These are phyloP conservation scores for Malaclemys terrapin DNA, from an alignment of 2,113 vertebrate genomes.

Conservation along the genomic window DNA sequence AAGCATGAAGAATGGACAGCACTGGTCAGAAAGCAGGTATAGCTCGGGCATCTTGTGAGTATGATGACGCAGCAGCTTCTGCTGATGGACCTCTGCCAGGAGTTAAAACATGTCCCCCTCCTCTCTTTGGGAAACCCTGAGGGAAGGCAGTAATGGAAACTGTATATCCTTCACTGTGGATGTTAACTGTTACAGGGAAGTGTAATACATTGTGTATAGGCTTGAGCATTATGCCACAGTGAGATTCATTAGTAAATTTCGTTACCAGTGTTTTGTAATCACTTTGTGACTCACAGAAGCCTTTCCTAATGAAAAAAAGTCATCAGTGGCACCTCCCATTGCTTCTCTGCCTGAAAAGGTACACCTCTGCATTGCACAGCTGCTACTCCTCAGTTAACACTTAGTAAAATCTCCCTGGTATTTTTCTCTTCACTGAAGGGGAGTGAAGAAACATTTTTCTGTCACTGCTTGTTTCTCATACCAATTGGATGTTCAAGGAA, in stretches of 20 bases:
- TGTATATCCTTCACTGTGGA: not conserved
- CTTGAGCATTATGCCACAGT: not conserved
- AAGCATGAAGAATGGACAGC: not conserved
- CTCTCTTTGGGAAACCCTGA: not conserved
- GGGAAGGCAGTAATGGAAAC: not conserved
- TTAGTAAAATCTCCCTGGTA: constrained; percentile 71
- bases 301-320: constrained; percentile 60
- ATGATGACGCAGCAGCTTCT: not conserved
- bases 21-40: not conserved
- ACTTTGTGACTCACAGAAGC: constrained; percentile 41
- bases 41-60: not conserved
- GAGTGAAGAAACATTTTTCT: constrained; percentile 51
- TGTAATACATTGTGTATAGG: not conserved
- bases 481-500: constrained; percentile 25
- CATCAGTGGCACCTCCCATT: constrained; percentile 41
- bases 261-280: constrained; percentile 56
- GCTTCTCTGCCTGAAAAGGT: constrained; percentile 37
- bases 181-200: not conserved
- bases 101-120: not conserved
- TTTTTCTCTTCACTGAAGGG: constrained; percentile 52
- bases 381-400: constrained; percentile 59
- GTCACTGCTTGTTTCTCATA: constrained; percentile 47
- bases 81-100: not conserved
- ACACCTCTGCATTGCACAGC: constrained; percentile 61
- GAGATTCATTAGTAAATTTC: not conserved